Conservation (phyloP, 2,113 vertebrate species). For the Heterotis niloticus region DNA sequence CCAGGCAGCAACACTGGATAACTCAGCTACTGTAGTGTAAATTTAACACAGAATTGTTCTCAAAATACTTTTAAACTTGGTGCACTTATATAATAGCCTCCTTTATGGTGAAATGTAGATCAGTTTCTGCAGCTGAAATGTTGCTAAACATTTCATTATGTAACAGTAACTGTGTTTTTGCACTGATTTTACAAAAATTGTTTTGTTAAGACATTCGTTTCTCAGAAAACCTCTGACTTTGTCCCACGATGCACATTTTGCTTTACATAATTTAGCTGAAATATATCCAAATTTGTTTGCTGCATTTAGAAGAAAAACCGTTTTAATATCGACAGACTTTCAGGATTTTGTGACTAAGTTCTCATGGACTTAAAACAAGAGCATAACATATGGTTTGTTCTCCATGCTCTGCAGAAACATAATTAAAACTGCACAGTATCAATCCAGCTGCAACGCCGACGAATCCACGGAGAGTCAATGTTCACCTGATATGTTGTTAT, state of each 20-base stretch:
- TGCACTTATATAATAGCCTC: too few species aligned
- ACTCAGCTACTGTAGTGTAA: too few species aligned
- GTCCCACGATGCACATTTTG: slow-evolving; percentile 48
- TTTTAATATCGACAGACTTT: slow-evolving; percentile 47
- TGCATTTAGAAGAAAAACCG: slow-evolving; percentile 45
- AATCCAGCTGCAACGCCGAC: slow-evolving; percentile 39
- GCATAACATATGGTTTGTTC: slow-evolving; percentile 53
- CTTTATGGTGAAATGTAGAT: too few species aligned
- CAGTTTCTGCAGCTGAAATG: too few species aligned
- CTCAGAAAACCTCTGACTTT: not conserved
- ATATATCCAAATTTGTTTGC: slow-evolving; percentile 39
- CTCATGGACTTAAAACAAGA: slow-evolving; percentile 56
- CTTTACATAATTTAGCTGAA: slow-evolving; percentile 26
- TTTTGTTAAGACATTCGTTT: too few species aligned
- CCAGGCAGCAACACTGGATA: too few species aligned
- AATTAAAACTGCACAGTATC: slow-evolving; percentile 49
- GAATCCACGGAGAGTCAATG: slow-evolving; percentile 50
- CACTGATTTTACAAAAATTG: too few species aligned
- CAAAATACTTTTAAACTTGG: too few species aligned
- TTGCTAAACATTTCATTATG: too few species aligned
- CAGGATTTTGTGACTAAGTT: slow-evolving; percentile 37
- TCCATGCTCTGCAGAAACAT: slow-evolving; percentile 37
- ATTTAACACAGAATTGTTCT: too few species aligned
- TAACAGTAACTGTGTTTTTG: too few species aligned
- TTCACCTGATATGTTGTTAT: slow-evolving; percentile 26